Evolutionary conservation across 2,888 invertebrate genomes (phyloP), one percentile per base, ranked within the genome.

Genomic region (Dolichomitus sp.): DNA sequence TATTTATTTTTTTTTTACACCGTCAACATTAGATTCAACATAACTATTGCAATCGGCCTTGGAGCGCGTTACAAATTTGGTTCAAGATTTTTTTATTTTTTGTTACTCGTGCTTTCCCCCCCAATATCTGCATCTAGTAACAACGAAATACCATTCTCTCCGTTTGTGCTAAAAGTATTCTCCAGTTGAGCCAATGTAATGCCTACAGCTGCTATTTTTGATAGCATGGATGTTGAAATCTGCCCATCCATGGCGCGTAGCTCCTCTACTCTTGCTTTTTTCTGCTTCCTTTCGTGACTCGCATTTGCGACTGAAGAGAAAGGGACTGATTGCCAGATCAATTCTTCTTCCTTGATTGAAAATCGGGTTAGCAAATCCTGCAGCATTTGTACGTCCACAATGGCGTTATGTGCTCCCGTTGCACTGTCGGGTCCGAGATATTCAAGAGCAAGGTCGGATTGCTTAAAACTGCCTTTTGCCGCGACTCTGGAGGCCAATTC

Each of bases 351-450:
- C 37, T 48, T 12, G 4, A 75, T 75, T 19, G 23, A 5, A 45
- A 75, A 75, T 52, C 42, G 48, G 12, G 40, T 40, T 11, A 75
- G 54, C n/a, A 75, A 37, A 54, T 54, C 12, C 9, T 40, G 1
- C n/a, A 75, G 54, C 19, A 75, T 75, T 52, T 12, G 54, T 1
- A 75, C 75, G 33, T 75, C 63, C 7, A 74, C 33, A 11, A 74
- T 19, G 23, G 65, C 65, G 19, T 75, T 75, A 52, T 75, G 65
- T 19, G 75, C 65, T 57, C 75, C 52, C 12, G n/a, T 75, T 40
- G 54, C 3, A 75, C 75, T 42, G 5, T 65, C 75, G 30, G 65
- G 75, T 27, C 54, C 40, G 11, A 75, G 37, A 65, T 63, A 75
- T 37, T 52, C 54, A 17, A 9, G n/a, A 54, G 65, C 75, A 27